phyloP scores from a whole-genome alignment of 2,888 invertebrate genomes.

The Drosophila setosimentum region DNA sequence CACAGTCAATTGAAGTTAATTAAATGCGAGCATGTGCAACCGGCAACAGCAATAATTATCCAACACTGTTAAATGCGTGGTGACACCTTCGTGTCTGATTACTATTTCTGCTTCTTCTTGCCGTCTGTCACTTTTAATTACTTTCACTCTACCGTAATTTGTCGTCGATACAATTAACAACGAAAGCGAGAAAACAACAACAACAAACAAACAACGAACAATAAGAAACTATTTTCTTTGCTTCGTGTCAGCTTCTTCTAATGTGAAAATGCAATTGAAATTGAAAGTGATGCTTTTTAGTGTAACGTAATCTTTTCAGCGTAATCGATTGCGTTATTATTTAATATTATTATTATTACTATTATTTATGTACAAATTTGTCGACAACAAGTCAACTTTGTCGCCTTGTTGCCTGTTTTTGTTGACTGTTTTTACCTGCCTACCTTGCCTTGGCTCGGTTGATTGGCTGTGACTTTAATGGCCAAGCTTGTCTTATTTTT shows the following conservation, averaged over 20 bases:
- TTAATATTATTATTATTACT: neutral
- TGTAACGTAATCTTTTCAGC: slow-evolving; percentile 2
- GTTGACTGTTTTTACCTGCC: slow-evolving; percentile 11
- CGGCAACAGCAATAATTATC: slow-evolving; percentile 43
- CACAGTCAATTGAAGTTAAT: slow-evolving; percentile 71
- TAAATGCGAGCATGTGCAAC: slow-evolving; percentile 61
- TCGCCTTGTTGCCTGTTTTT: slow-evolving; percentile 20
- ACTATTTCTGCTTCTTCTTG: slow-evolving; percentile 19
- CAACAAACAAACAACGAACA: slow-evolving; percentile 14
- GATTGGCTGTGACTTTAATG: slow-evolving; percentile 37
- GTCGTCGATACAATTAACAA: slow-evolving; percentile 55
- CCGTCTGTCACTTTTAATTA: slow-evolving; percentile 64
- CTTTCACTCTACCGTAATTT: slow-evolving; percentile 74
- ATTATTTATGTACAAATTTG: slow-evolving; percentile 51
- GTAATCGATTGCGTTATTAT: slow-evolving; percentile 56
- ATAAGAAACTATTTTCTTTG: slow-evolving; percentile 3
- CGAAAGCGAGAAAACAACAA: slow-evolving; percentile 42
- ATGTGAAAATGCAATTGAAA: slow-evolving; percentile 37
- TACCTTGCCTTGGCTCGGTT: slow-evolving; percentile 24
- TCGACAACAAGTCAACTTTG: slow-evolving; percentile 30
- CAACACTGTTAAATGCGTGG: slow-evolving; percentile 50
- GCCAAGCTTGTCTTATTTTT: slow-evolving; percentile 55
- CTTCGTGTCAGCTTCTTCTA: slow-evolving; percentile 32
- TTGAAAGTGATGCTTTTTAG: slow-evolving; percentile 56
- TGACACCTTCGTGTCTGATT: slow-evolving; percentile 60